Percentiles rank a stretch among this genome's conserved stretches.
phyloP scores from a whole-genome alignment of 2,888 invertebrate species.

The Hirtodrosophila duncani region DNA sequence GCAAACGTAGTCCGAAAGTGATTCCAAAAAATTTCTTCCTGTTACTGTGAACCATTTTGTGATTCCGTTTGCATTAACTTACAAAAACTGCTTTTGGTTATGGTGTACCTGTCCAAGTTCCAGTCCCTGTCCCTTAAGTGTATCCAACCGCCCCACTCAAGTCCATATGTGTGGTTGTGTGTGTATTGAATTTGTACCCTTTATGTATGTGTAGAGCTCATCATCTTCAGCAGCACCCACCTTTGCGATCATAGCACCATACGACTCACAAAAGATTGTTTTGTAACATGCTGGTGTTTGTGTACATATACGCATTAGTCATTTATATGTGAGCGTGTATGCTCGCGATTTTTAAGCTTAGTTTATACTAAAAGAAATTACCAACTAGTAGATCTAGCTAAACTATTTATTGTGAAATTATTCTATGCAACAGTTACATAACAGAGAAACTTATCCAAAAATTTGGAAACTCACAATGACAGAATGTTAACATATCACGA shows the following conservation, averaged over 20 bases:
- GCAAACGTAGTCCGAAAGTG: slow-evolving; percentile 22
- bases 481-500: no score
- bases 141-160: no score
- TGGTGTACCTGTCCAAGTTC: slow-evolving; percentile 35
- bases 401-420: no score
- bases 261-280: no score
- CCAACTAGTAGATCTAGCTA: no score
- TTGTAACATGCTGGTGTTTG: slow-evolving; percentile 1
- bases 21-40: slow-evolving; percentile 9
- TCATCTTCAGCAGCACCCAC: background rate
- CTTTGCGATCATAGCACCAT: slow-evolving; percentile 5
- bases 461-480: no score
- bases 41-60: no score
- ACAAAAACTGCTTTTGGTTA: slow-evolving; percentile 55
- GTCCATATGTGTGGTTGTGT: slow-evolving; percentile 22
- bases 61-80: background rate
- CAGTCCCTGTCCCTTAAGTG: slow-evolving; percentile 6
- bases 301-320: slow-evolving; percentile 10
- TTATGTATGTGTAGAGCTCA: no score
- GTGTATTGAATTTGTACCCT: slow-evolving; percentile 10
- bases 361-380: slow-evolving; percentile 35
- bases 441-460: no score
- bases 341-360: slow-evolving; percentile 36
- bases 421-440: slow-evolving; percentile 34
- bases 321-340: slow-evolving; percentile 16